Evolutionary conservation across 2,888 invertebrate genomes (phyloP).

Genomic region (Chloroclysta siterata): DNA sequence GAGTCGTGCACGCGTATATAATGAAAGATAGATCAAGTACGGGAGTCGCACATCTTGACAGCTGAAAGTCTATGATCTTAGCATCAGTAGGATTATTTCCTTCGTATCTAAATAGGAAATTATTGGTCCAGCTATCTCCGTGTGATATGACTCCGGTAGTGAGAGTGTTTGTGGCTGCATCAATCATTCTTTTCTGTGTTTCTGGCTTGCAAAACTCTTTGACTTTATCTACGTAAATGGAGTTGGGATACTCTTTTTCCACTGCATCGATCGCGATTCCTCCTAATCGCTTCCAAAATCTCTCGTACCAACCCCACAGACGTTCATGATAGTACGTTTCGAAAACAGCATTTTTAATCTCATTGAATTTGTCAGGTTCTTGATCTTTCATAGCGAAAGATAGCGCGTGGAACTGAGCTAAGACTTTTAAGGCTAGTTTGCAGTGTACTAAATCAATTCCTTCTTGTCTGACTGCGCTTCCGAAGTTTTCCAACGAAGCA

Average conservation of each 20-base stretch:
- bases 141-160: conserved; percentile 86
- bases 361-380: conserved; percentile 76
- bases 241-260: conserved; percentile 85
- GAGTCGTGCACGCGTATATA: conserved; percentile 85
- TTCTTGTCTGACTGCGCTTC: conserved; percentile 73
- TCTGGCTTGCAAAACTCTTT: conserved; percentile 82
- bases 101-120: conserved; percentile 85
- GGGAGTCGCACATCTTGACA: conserved; percentile 85
- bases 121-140: conserved; percentile 91
- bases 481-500: conserved; percentile 73
- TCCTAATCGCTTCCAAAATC: conserved; percentile 80
- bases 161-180: conserved; percentile 61
- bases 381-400: conserved; percentile 86
- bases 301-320: conserved; percentile 83
- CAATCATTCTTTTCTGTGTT: conserved; percentile 77
- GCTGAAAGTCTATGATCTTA: conserved; percentile 89
- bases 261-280: conserved; percentile 86
- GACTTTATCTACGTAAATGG: conserved; percentile 84
- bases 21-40: conserved; percentile 85
- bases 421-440: conserved; percentile 73
- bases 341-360: conserved; percentile 65
- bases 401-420: conserved; percentile 86
- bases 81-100: conserved; percentile 63
- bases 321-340: conserved; percentile 86
- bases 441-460: conserved; percentile 82